phyloP scores from a whole-genome alignment of 1,140 invertebrate species.

The Aphidius gifuensis region DNA sequence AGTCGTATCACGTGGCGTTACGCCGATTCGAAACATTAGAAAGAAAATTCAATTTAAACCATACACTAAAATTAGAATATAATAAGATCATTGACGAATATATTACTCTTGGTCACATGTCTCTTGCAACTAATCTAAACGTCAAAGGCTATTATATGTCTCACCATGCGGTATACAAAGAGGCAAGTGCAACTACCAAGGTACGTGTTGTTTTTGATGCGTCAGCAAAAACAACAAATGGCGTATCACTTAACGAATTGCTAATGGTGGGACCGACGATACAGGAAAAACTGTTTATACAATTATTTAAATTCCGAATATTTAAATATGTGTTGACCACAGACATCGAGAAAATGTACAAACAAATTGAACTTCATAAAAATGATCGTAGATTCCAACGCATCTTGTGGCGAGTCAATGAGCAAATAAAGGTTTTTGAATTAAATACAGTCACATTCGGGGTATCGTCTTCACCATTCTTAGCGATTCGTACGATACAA shows the following conservation, averaged over 20 bases:
- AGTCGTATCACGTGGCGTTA: constrained; percentile 26
- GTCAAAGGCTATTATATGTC: constrained; percentile 33
- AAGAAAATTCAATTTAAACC: constrained; percentile 25
- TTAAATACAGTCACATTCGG: constrained; percentile 40
- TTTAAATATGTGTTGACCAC: constrained; percentile 37
- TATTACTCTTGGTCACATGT: constrained; percentile 30
- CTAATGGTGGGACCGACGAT: constrained; percentile 32
- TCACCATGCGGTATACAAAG: constrained; percentile 35
- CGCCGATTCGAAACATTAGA: constrained; percentile 30
- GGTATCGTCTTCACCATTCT: constrained; percentile 43
- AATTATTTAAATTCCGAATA: constrained; percentile 37
- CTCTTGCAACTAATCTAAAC: neutral
- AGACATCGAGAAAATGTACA: constrained; percentile 49
- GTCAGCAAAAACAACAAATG: constrained; percentile 26
- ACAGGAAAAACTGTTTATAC: constrained; percentile 35
- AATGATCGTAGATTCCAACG: constrained; percentile 37
- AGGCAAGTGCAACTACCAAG: constrained; percentile 27
- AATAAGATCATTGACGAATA: constrained; percentile 34
- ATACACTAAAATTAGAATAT: constrained; percentile 29
- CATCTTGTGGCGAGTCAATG: constrained; percentile 38
- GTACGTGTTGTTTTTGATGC: too few species aligned
- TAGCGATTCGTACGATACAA: constrained; percentile 34
- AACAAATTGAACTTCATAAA: constrained; percentile 35
- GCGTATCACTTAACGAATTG: constrained; percentile 33
- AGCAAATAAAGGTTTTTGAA: constrained; percentile 26